phyloP scores from a whole-genome alignment of 2,113 vertebrate genomes.

The Caloenas nicobarica region DNA sequence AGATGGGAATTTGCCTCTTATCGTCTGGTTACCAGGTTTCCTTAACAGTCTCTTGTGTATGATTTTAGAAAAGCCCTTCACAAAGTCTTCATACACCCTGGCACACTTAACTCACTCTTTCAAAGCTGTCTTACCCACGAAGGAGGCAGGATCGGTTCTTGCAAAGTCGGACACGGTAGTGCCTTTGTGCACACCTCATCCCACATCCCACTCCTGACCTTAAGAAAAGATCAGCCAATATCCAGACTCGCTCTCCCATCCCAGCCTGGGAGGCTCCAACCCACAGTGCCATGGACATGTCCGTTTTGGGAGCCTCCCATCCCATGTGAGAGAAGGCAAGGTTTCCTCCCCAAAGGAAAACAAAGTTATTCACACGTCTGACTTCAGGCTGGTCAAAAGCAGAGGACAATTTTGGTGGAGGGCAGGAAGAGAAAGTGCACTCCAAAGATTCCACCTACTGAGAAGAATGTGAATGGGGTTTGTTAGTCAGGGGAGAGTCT shows the following conservation, averaged over 20 bases:
- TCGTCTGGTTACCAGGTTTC: neutral
- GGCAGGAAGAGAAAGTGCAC: neutral
- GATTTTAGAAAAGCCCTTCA: neutral
- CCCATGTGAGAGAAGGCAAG: rapidly evolving
- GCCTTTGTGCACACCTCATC: neutral
- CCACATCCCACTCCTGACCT: neutral
- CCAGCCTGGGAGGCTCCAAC: neutral
- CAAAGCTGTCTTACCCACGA: neutral
- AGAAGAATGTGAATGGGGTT: neutral
- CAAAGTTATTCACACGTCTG: neutral
- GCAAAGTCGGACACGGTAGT: neutral
- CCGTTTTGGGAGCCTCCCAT: neutral
- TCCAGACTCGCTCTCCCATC: neutral
- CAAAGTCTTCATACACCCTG: neutral
- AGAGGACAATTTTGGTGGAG: neutral
- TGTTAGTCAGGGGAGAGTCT: neutral
- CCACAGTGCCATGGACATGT: neutral
- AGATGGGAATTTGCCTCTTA: neutral
- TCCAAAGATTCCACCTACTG: neutral
- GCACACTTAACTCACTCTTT: neutral
- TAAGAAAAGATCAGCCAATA: neutral
- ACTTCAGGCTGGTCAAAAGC: neutral
- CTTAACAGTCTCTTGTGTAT: neutral
- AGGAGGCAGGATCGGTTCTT: neutral
- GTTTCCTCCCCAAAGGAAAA: neutral